Evolutionary conservation across 2,797 vertebrate species (phyloP).

Genomic region (Coluber constrictor): DNA sequence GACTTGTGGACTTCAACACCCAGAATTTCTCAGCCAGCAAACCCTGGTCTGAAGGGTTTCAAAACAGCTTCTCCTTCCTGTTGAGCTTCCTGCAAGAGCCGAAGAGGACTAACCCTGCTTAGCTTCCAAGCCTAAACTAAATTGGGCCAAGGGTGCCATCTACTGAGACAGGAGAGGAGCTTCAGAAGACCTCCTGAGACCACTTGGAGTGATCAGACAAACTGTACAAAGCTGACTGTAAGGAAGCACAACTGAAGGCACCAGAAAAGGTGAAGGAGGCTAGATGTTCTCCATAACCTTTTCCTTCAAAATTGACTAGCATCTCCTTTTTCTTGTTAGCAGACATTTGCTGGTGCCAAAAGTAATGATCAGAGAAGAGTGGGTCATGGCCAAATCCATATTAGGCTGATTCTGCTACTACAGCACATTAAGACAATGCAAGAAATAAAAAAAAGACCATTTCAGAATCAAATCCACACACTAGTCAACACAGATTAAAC

Average conservation of each 20-base stretch:
- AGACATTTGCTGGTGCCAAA: background rate
- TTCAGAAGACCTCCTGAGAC: conserved; percentile 28
- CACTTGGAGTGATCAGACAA: background rate
- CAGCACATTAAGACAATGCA: background rate
- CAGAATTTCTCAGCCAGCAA: no score
- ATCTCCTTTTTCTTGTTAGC: background rate
- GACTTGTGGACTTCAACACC: no score
- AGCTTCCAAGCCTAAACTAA: background rate
- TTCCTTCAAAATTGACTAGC: background rate
- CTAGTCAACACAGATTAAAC: background rate
- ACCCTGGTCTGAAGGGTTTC: background rate
- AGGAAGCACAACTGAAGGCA: background rate
- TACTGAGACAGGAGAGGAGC: background rate
- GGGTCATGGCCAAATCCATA: background rate
- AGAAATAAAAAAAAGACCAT: background rate
- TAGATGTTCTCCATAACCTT: background rate
- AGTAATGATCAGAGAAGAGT: background rate
- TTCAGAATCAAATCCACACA: background rate
- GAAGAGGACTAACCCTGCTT: background rate
- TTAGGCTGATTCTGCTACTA: background rate
- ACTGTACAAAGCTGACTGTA: conserved; percentile 6
- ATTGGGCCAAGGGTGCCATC: background rate
- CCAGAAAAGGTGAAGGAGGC: background rate
- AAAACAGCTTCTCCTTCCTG: background rate
- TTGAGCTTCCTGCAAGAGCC: background rate